Percentiles rank a stretch among this genome's conserved stretches.
phyloP scores from a whole-genome alignment of 1,140 invertebrate genomes.

The Euura saliciscinereae region DNA sequence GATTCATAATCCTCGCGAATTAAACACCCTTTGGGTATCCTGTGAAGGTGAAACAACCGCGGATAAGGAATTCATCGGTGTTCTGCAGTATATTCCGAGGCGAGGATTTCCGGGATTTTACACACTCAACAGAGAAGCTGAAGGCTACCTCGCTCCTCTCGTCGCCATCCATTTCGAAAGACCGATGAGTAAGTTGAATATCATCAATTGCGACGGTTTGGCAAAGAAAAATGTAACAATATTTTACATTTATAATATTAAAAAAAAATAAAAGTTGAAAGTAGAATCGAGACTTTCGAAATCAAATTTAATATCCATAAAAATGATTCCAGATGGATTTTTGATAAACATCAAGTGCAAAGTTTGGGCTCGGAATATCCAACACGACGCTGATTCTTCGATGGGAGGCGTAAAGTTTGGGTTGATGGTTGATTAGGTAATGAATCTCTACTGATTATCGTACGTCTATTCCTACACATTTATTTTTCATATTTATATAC shows the following conservation, averaged over 20 bases:
- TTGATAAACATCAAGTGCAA: constrained; percentile 90
- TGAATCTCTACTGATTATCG: too few relatives aligned
- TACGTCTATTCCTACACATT: too few relatives aligned
- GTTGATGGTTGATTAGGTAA: constrained; percentile 77
- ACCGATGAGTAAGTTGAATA: constrained; percentile 71
- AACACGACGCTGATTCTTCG: constrained; percentile 75
- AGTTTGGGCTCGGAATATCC: constrained; percentile 88
- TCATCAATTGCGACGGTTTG: too few relatives aligned
- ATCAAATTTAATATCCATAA: too few relatives aligned
- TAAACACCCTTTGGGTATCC: constrained; percentile 84
- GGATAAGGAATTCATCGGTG: constrained; percentile 87
- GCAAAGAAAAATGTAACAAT: too few relatives aligned
- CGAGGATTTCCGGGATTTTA: constrained; percentile 83
- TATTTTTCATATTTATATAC: too few relatives aligned
- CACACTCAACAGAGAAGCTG: constrained; percentile 80
- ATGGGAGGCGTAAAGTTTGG: constrained; percentile 89
- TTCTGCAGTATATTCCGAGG: constrained; percentile 68
- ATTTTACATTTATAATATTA: too few relatives aligned
- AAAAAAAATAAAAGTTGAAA: too few relatives aligned
- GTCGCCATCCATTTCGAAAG: constrained; percentile 84
- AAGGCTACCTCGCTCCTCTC: constrained; percentile 86
- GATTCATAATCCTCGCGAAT: constrained; percentile 45
- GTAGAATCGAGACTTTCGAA: too few relatives aligned
- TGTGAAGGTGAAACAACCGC: constrained; percentile 90
- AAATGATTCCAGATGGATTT: too few relatives aligned